phyloP scores from a whole-genome alignment of 2,113 vertebrate genomes.

The Furnarius figulus region DNA sequence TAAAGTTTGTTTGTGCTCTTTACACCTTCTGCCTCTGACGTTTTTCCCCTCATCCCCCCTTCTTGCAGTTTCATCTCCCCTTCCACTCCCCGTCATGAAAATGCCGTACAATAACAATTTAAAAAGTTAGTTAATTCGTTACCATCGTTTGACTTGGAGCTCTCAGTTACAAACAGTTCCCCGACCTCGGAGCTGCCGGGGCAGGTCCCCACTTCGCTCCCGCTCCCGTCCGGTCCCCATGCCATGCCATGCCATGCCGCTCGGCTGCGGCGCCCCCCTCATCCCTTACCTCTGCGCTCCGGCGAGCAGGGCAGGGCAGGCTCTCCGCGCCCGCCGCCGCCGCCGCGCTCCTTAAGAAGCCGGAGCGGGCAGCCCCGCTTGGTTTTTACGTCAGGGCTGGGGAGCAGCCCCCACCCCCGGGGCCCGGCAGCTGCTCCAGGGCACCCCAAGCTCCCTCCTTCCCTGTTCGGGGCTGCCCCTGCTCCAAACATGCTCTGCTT shows the following conservation, averaged over 20 bases:
- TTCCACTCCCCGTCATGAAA: background rate
- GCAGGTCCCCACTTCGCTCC: background rate
- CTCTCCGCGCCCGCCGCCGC: background rate
- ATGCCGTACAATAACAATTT: too few relatives aligned
- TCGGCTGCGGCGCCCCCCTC: background rate
- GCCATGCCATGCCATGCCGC: background rate
- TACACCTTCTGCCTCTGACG: background rate
- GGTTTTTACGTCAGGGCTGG: slow-evolving; percentile 34
- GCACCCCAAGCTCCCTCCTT: background rate
- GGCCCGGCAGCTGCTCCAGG: background rate
- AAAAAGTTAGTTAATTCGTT: background rate
- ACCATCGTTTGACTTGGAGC: background rate
- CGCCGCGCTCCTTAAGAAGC: slow-evolving; percentile 36
- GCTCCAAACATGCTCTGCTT: background rate
- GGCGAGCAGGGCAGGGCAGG: background rate
- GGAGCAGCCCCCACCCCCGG: slow-evolving; percentile 12
- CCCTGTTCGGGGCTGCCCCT: background rate
- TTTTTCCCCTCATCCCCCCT: too few relatives aligned
- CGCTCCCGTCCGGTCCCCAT: background rate
- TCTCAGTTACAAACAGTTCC: rapidly evolving
- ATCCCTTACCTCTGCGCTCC: background rate
- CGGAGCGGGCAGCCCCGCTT: background rate
- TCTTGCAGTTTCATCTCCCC: background rate
- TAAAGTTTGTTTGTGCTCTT: background rate
- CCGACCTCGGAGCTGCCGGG: background rate